Conservation (phyloP, 1,140 invertebrate genomes). For the Cotesia typhae region DNA sequence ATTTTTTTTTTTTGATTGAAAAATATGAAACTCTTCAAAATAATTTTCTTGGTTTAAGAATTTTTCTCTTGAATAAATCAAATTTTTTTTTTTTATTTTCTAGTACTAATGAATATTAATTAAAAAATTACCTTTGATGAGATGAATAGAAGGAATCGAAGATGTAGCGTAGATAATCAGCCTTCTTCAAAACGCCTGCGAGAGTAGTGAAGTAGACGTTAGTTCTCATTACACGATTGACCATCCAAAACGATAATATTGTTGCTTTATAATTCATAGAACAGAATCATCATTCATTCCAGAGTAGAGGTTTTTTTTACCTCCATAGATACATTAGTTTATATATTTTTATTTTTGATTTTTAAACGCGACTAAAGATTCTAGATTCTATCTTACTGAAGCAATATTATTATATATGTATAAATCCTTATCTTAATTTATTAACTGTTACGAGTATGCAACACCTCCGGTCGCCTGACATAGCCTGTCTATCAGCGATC, state of each 20-base stretch:
- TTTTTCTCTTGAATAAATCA: too few species aligned
- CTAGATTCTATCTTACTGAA: slow-evolving; percentile 1
- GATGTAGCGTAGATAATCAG: slow-evolving; percentile 42
- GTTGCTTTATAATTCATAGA: slow-evolving; percentile 39
- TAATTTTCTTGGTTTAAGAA: too few species aligned
- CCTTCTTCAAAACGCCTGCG: slow-evolving; percentile 52
- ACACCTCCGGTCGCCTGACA: background rate
- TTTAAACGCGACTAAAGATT: background rate
- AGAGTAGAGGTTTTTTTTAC: slow-evolving; percentile 9
- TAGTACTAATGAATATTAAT: background rate
- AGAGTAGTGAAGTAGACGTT: slow-evolving; percentile 59
- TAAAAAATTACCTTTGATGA: slow-evolving; percentile 8
- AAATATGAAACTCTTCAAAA: too few species aligned
- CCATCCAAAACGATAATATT: slow-evolving; percentile 49
- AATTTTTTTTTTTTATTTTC: background rate
- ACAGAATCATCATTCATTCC: slow-evolving; percentile 15
- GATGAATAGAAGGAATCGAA: slow-evolving; percentile 13
- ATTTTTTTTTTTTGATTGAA: too few species aligned
- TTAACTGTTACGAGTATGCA: background rate
- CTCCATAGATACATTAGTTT: background rate
- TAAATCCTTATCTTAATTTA: background rate
- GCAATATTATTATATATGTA: background rate
- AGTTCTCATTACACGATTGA: slow-evolving; percentile 58
- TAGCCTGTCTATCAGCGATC: background rate
- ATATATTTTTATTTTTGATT: background rate